Percentiles rank a stretch among this genome's conserved stretches.
These are phyloP conservation scores for Pollimyrus isidori DNA, from an alignment of 2,113 vertebrate species.

Conservation along the genomic window DNA sequence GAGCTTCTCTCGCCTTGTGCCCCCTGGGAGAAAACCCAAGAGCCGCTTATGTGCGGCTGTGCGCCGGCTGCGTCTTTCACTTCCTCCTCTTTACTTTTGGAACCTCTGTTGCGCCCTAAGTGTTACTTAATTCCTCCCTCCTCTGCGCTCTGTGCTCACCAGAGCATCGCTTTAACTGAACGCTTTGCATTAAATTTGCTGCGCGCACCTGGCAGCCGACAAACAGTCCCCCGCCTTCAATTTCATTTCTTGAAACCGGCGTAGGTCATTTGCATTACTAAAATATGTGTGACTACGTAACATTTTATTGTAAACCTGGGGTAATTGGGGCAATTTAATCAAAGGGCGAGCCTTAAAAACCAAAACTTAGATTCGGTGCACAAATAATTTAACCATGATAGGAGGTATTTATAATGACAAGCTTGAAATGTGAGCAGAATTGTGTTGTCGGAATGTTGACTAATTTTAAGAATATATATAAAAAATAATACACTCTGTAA, in stretches of 20 bases:
- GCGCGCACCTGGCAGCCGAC: constrained; percentile 17
- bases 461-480: neutral
- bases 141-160: constrained; percentile 36
- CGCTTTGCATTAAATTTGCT: constrained; percentile 30
- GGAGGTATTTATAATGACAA: neutral
- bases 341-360: neutral
- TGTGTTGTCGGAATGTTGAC: neutral
- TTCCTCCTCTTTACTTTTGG: constrained; percentile 43
- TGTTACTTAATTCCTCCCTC: constrained; percentile 38
- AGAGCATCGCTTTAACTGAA: constrained; percentile 27
- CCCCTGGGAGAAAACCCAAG: neutral
- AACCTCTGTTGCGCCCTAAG: constrained; percentile 28
- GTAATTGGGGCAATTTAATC: neutral
- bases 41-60: neutral
- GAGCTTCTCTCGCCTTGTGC: neutral
- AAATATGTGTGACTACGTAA: neutral
- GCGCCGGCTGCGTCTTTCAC: constrained; percentile 37
- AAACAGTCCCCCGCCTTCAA: constrained; percentile 24
- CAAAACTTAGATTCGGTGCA: neutral
- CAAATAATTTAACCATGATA: neutral
- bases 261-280: neutral
- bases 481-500: neutral
- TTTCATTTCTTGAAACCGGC: neutral
- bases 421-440: neutral
- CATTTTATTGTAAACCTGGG: neutral